Evolutionary conservation across 2,888 invertebrate species (phyloP), one percentile per base, ranked within the genome.

Genomic region (Melieria omissa): DNA sequence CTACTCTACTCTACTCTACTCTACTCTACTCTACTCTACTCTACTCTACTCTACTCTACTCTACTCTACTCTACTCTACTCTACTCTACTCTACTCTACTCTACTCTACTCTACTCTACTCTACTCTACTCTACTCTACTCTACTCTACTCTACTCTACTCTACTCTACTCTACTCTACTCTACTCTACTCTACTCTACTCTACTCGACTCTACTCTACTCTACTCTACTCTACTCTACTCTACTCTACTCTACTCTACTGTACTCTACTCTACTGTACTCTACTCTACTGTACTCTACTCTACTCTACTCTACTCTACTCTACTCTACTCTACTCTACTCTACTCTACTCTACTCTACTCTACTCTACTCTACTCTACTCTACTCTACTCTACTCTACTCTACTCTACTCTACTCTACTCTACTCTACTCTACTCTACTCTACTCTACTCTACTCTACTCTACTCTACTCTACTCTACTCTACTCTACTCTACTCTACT

Each of bases 131-230:
- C 8, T 65, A 52, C 42, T 12, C 4, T 65, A 14, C 45, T 55
- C 65, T 16, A 52, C 52, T 52, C 52, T 52, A 52, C 52, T 52
- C 52, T 52, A 52, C 52, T 52, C 52, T 52, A 52, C 52, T 52
- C 52, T 52, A 52, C 52, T 52, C 52, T 52, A 52, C 52, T 52
- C 52, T 52, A 52, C 52, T 52, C 52, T 52, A 52, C 52, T 70
- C 55, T 54, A 44, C 49, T 52, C 52, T 52, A 52, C 52, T 52
- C 52, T 52, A 52, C 52, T 52, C 52, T 52, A 52, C 52, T 52
- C 52, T 52, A 52, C 52, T 52, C 52, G 4, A 52, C 52, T 52
- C 52, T 52, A 52, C 52, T 52, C 52, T 52, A 52, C 52, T 52
- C 62, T 45, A n/a, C 14, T 14, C 14, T 45, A 14, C 46, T 45